These are phyloP conservation scores for Ctenochaetus hawaiiensis DNA, from an alignment of 2,797 vertebrate species.

Conservation along the genomic window DNA sequence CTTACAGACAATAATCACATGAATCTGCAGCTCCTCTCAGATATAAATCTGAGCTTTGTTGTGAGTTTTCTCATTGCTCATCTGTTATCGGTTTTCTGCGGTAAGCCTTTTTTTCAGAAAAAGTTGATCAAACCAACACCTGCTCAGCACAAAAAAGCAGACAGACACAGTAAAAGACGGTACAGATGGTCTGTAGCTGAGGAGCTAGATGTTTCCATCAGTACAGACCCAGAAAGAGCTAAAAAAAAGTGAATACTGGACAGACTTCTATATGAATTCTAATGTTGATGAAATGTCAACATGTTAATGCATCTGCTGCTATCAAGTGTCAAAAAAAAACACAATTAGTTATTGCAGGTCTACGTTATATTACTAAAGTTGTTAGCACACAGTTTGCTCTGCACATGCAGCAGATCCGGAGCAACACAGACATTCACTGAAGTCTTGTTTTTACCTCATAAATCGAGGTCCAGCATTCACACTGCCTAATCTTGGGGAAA, in stretches of 20 bases:
- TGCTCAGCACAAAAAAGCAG: neutral
- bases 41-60: neutral
- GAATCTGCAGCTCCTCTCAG: neutral
- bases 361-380: too few relatives aligned
- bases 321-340: neutral
- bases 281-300: neutral
- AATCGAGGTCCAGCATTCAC: neutral
- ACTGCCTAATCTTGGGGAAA: neutral
- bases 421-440: neutral
- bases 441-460: neutral
- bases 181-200: neutral
- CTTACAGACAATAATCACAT: neutral
- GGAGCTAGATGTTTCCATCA: neutral
- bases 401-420: neutral
- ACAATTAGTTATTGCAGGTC: too few relatives aligned
- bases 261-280: neutral
- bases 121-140: neutral
- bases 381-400: too few relatives aligned
- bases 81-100: neutral
- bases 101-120: neutral
- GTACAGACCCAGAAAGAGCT: neutral
- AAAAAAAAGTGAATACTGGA: neutral
- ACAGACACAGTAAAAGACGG: neutral
- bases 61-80: neutral
- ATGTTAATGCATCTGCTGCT: neutral